Conservation (phyloP, 2,888 invertebrate genomes). For the Fissipunctia ypsillon region DNA sequence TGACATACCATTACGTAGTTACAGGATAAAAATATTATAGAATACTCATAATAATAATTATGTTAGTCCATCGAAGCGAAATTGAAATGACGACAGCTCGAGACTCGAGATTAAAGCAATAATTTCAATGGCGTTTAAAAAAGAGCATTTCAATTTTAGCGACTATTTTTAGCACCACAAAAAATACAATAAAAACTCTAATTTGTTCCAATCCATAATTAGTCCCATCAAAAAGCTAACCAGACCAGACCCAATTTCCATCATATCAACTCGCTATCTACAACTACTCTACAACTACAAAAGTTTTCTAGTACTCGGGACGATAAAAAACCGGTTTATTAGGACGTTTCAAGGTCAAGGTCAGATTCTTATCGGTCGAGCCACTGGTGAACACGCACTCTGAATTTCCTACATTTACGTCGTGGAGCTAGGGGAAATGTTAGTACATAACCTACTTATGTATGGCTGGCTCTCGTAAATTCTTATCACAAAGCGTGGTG, state of each 20-base stretch:
- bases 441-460: constrained; percentile 39
- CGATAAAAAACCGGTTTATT: constrained; percentile 58
- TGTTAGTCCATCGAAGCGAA: too few species aligned
- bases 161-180: neutral
- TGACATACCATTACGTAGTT: neutral
- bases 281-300: too few species aligned
- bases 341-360: constrained; percentile 51
- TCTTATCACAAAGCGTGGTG: constrained; percentile 46
- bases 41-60: neutral
- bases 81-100: too few species aligned
- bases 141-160: too few species aligned
- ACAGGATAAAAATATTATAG: neutral
- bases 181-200: neutral
- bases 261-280: constrained; percentile 42
- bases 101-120: too few species aligned
- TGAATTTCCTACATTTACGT: constrained; percentile 31
- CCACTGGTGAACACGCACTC: constrained; percentile 55
- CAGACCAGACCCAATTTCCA: constrained; percentile 26
- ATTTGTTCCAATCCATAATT: constrained; percentile 21
- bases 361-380: constrained; percentile 48
- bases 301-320: constrained; percentile 53
- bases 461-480: constrained; percentile 37
- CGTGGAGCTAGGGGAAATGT: constrained; percentile 35
- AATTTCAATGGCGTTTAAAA: too few species aligned
- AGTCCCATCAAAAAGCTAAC: constrained; percentile 16